Evolutionary conservation across 2,888 invertebrate genomes (phyloP).

Genomic region (Yponomeuta evonymella): DNA sequence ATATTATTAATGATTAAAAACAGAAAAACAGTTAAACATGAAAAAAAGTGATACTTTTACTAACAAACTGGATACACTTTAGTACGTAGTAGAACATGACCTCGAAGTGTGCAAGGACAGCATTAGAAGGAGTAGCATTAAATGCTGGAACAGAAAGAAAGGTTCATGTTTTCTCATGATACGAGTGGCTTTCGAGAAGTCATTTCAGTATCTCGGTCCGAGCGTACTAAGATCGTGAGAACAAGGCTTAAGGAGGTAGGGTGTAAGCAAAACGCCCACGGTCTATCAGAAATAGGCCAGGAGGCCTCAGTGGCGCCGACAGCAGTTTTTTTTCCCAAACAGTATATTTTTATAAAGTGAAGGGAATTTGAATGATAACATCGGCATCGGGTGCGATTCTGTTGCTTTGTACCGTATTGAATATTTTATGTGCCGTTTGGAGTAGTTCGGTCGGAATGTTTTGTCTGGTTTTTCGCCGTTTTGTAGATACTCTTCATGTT

Average conservation of each 20-base stretch:
- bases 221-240: too few species aligned
- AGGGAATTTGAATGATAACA: conserved; percentile 6
- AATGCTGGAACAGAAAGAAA: too few species aligned
- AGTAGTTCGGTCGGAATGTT: background rate
- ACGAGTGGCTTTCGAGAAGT: too few species aligned
- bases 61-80: too few species aligned
- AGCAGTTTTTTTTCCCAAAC: background rate
- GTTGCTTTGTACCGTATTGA: background rate
- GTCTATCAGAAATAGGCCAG: conserved; percentile 21
- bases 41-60: too few species aligned
- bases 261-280: conserved; percentile 29
- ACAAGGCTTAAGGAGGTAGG: conserved; percentile 25
- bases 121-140: too few species aligned
- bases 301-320: background rate
- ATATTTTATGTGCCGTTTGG: background rate
- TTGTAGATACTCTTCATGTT: background rate
- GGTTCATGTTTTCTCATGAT: too few species aligned
- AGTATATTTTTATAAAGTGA: conserved; percentile 1
- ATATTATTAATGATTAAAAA: too few species aligned
- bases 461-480: background rate
- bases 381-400: background rate
- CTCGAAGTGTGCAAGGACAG: too few species aligned
- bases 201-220: too few species aligned
- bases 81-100: too few species aligned
- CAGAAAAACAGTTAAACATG: too few species aligned